A percentile compares a stretch with the other conserved stretches of the same genome.
Evolutionary conservation across 2,113 vertebrate genomes (phyloP).

Genomic region (Leucosticte australis): DNA sequence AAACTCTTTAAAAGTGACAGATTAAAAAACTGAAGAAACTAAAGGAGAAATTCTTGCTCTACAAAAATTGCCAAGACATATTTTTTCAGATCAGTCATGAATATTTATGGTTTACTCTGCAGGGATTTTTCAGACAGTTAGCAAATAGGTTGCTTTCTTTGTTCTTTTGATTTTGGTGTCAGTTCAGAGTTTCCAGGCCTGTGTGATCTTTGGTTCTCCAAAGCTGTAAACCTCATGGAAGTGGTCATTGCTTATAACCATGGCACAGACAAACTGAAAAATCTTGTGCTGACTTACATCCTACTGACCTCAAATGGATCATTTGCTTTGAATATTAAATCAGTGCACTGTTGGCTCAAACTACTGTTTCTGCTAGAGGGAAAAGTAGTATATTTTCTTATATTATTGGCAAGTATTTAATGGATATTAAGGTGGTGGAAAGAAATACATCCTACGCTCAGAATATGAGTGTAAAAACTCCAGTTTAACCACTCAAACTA

Average conservation of each 20-base stretch:
- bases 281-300: background rate
- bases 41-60: background rate
- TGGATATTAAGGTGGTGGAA: background rate
- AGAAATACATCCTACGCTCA: background rate
- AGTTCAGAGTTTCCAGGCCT: background rate
- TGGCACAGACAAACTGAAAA: background rate
- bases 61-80: background rate
- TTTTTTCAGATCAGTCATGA: background rate
- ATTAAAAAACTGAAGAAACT: background rate
- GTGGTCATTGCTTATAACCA: background rate
- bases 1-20: background rate
- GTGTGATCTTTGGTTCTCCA: background rate
- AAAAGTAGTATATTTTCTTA: background rate
- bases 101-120: background rate
- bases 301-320: background rate
- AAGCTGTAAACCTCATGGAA: background rate
- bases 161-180: background rate
- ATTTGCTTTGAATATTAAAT: background rate
- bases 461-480: background rate
- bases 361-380: background rate
- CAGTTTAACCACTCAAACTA: background rate
- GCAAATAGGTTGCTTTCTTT: background rate
- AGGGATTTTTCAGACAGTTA: background rate
- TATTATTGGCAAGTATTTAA: background rate
- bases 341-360: background rate